Conservation (phyloP, 1,140 invertebrate species). For the Drosophila micromelanica region DNA sequence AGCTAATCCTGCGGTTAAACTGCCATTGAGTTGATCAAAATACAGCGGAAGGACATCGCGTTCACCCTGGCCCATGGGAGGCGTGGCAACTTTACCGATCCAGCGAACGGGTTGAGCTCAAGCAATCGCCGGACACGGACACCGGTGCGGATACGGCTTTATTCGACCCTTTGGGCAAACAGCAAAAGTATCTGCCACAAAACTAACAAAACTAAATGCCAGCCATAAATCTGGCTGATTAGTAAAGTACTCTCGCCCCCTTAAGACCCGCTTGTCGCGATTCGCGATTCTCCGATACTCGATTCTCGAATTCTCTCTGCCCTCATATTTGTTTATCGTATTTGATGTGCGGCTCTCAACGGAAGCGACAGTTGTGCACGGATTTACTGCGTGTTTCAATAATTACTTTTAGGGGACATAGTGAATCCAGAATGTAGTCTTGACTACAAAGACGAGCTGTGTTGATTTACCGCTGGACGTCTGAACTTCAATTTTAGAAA, state of each 20-base stretch:
- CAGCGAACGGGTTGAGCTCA: slow-evolving; percentile 63
- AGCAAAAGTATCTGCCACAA: slow-evolving; percentile 38
- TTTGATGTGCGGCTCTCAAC: slow-evolving; percentile 30
- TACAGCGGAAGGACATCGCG: slow-evolving; percentile 67
- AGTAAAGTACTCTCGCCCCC: slow-evolving; percentile 76
- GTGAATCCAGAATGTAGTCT: too few species aligned
- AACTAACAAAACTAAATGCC: slow-evolving; percentile 79
- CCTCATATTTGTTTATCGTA: slow-evolving; percentile 15
- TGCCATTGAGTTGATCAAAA: slow-evolving; percentile 82
- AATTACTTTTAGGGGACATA: too few species aligned
- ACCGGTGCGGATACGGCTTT: slow-evolving; percentile 47
- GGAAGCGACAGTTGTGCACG: background rate
- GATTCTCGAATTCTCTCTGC: slow-evolving; percentile 5
- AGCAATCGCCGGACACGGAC: slow-evolving; percentile 42
- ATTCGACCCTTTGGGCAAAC: slow-evolving; percentile 40
- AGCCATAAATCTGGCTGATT: slow-evolving; percentile 76
- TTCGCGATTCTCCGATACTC: background rate
- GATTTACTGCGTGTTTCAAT: too few species aligned
- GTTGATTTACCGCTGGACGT: too few species aligned
- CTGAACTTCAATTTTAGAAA: too few species aligned
- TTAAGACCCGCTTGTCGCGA: background rate
- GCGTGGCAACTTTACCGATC: slow-evolving; percentile 47
- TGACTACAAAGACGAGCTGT: too few species aligned
- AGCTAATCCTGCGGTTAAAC: slow-evolving; percentile 83
- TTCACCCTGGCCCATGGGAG: slow-evolving; percentile 30